A percentile compares a stretch with the other conserved stretches of the same genome.
These are phyloP conservation scores for Limnephilus lunatus DNA, from an alignment of 2,888 invertebrate genomes.

Conservation along the genomic window DNA sequence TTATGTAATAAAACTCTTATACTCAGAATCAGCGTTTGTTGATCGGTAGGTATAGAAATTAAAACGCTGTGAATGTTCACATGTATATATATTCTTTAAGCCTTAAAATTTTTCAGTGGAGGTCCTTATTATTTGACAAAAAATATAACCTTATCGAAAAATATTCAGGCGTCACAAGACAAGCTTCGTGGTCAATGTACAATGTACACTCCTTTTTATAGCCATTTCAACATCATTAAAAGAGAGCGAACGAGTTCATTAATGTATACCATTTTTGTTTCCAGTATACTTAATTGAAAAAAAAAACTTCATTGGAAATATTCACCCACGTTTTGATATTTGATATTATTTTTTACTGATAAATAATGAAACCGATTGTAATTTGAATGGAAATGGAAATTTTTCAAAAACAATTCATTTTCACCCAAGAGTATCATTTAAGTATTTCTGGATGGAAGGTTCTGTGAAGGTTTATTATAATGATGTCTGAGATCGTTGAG, in stretches of 20 bases:
- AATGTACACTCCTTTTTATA: no score
- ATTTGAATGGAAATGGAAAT: background rate
- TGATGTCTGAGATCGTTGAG: background rate
- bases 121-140: background rate
- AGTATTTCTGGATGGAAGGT: background rate
- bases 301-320: no score
- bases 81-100: no score
- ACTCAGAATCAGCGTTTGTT: no score
- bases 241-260: background rate
- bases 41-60: no score
- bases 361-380: background rate
- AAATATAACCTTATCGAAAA: background rate
- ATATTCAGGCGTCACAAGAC: background rate
- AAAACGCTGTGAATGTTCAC: no score
- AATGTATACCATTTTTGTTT: no score
- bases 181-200: background rate
- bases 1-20: no score
- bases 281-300: no score
- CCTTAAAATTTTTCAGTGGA: no score
- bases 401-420: background rate
- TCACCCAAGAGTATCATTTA: background rate
- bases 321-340: no score
- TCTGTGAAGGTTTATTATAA: background rate
- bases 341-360: no score
- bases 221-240: background rate